Conservation (phyloP, 2,888 invertebrate genomes). For the Cyclophora punctaria region DNA sequence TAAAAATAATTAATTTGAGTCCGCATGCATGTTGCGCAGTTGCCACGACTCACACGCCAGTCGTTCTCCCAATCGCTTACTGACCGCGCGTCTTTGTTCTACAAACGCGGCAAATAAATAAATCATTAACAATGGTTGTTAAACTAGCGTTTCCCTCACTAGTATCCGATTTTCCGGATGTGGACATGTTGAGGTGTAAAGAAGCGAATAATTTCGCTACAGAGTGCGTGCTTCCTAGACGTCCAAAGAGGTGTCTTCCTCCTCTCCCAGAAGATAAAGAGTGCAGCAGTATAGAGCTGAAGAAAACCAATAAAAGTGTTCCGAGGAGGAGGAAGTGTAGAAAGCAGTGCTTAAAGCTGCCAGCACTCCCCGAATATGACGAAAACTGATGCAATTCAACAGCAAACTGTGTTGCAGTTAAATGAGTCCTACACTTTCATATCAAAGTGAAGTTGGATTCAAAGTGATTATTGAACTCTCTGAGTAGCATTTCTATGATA, state of each 20-base stretch:
- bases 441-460: background rate
- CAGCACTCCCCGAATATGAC: slow-evolving; percentile 54
- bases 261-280: slow-evolving; percentile 63
- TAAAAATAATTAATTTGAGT: slow-evolving; percentile 38
- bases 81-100: slow-evolving; percentile 34
- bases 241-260: slow-evolving; percentile 50
- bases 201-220: slow-evolving; percentile 50
- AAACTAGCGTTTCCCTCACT: slow-evolving; percentile 48
- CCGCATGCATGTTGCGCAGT: slow-evolving; percentile 7
- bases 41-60: slow-evolving; percentile 21
- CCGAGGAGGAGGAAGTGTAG: slow-evolving; percentile 46
- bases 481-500: slow-evolving; percentile 1
- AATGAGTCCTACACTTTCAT: background rate
- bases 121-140: slow-evolving; percentile 36
- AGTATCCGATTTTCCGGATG: slow-evolving; percentile 43
- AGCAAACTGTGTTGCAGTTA: background rate
- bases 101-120: slow-evolving; percentile 9
- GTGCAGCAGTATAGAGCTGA: slow-evolving; percentile 50
- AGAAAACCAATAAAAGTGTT: slow-evolving; percentile 40
- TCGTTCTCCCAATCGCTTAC: slow-evolving; percentile 29
- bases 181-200: slow-evolving; percentile 55
- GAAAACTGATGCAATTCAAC: slow-evolving; percentile 42
- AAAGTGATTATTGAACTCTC: background rate
- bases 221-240: slow-evolving; percentile 53
- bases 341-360: slow-evolving; percentile 46